These are phyloP conservation scores for Labeo calbasu DNA, from an alignment of 2,797 vertebrate genomes.

Conservation along the genomic window DNA sequence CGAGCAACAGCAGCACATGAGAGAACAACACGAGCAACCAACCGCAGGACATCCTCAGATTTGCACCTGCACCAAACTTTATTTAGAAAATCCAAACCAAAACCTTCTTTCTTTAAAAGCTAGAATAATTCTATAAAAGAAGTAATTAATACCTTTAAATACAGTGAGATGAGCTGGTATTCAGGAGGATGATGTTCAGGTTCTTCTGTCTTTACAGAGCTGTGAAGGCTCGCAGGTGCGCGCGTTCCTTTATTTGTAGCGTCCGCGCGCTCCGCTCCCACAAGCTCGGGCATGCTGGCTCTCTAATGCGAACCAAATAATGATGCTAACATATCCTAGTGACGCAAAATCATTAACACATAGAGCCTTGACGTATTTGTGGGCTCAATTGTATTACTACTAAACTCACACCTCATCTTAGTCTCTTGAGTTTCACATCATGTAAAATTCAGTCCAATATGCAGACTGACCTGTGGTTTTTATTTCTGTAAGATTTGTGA, in stretches of 20 bases:
- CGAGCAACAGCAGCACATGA: constrained; percentile 56
- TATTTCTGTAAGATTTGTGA: not conserved
- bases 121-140: not conserved
- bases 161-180: not conserved
- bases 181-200: not conserved
- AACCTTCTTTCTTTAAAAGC: not conserved
- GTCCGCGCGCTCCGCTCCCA: constrained; percentile 22
- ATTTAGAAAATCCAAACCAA: constrained; percentile 4
- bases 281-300: not conserved
- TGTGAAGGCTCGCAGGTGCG: constrained; percentile 16
- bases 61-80: constrained; percentile 1
- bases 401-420: not conserved
- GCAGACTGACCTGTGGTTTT: not conserved
- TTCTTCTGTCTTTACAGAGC: constrained; percentile 10
- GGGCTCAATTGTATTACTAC: not conserved
- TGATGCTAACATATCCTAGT: constrained; percentile 24
- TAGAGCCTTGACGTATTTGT: constrained; percentile 27
- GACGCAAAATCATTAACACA: constrained; percentile 43
- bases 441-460: not conserved
- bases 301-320: constrained; percentile 11
- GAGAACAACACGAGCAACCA: constrained; percentile 51
- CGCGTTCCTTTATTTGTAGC: constrained; percentile 30
- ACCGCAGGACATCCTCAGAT: constrained; percentile 45
- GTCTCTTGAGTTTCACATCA: not conserved
- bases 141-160: constrained; percentile 6